Percentiles rank a stretch among this genome's conserved stretches.
phyloP scores from a whole-genome alignment of 2,888 invertebrate species.

The Sarcophaga carnaria region DNA sequence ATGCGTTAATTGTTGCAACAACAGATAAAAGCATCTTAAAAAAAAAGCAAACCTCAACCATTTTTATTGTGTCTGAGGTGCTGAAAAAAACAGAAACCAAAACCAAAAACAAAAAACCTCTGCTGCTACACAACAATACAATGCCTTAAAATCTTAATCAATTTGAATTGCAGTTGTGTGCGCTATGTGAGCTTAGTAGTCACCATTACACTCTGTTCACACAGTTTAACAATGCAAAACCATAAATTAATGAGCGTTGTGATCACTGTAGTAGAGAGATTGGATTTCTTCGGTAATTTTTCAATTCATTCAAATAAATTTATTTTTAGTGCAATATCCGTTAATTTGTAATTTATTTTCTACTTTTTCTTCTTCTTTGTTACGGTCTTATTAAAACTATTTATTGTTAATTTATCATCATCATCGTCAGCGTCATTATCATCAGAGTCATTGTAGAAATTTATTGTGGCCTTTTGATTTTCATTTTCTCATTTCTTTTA shows the following conservation, averaged over 20 bases:
- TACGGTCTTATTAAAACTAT: not conserved
- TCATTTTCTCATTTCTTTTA: not conserved
- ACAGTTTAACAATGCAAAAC: not conserved
- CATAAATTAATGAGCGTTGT: conserved; percentile 27
- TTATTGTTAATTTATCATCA: conserved; percentile 6
- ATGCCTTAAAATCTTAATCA: conserved; percentile 51
- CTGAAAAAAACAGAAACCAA: not conserved
- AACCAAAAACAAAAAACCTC: not conserved
- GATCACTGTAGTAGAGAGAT: not conserved
- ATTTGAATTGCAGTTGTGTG: conserved; percentile 41
- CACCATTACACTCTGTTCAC: not conserved
- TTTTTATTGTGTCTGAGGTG: conserved; percentile 22
- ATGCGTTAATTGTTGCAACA: conserved; percentile 62
- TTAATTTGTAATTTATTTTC: conserved; percentile 5
- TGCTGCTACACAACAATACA: conserved; percentile 1
- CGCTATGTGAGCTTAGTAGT: not conserved
- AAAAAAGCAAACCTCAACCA: conserved; percentile 28
- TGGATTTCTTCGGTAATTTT: not conserved
- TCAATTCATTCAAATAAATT: conserved; percentile 3
- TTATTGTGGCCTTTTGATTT: conserved; percentile 1
- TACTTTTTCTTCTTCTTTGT: not conserved
- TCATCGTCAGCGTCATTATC: too few relatives aligned
- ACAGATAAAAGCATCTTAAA: conserved; percentile 34
- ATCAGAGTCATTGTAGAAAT: conserved; percentile 6
- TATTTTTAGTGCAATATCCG: conserved; percentile 38